Evolutionary conservation across 1,140 invertebrate genomes (phyloP), one percentile per base, ranked within the genome.

Genomic region (Drosophila biarmipes): DNA sequence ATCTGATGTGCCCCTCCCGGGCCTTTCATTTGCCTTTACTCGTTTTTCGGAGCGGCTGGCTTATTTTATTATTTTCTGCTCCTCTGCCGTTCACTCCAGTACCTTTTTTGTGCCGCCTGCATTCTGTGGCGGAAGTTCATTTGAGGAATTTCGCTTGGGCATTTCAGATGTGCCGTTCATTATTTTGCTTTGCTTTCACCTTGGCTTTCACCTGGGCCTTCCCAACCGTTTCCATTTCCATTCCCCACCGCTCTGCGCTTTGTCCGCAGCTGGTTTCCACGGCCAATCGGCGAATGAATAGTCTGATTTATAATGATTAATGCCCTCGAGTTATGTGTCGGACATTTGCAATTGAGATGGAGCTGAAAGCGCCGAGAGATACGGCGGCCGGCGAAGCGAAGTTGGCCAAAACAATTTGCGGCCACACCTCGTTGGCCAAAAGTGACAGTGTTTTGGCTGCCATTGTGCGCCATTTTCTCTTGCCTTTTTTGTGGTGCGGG

Each of bases 251-350:
- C 24, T 24, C 24, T 66, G 10, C 21, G 34, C 31, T 57, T 56
- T 69, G 68, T 72, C 55, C 52, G 56, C 42, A 62, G 43, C 34
- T 38, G 58, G 48, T 49, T 40, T 12, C 52, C 64, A 76, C 51
- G 43, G 72, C 78, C 78, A 80, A 80, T 80, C 78, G 71, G 59
- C 68, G 81, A 78, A 75, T 87, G 74, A 87, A 86, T 76, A 52
- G 84, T 69, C 74, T 87, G 82, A 86, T 86, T 86, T 86, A 86
- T 86, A 86, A 89, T 86, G 82, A 86, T 86, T 82, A 86, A 86
- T 86, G 82, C 58, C 64, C 31, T 72, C 78, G 64, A 81, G 61
- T 71, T 80, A 78, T 85, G 80, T 64, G 51, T 46, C 77, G 51
- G 69, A 73, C 75, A 68, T 73, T 62, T 52, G 57, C 73, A 73